Conservation (phyloP, 23 tunicate genomes). For the Phallusia fumigata region DNA sequence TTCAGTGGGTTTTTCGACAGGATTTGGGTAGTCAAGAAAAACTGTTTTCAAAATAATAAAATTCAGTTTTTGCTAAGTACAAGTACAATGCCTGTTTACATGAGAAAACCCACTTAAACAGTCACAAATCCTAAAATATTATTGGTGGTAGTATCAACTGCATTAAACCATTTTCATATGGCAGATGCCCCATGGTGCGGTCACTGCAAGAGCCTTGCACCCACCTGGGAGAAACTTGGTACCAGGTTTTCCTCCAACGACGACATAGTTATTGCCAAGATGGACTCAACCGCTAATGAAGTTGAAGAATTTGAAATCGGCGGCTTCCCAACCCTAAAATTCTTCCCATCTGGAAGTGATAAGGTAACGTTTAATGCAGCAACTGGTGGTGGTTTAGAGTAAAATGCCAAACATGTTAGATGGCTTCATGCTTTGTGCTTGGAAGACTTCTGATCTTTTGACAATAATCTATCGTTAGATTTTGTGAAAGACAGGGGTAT, state of each 20-base stretch:
- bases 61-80: no score
- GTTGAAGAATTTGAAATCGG: slow-evolving; percentile 73
- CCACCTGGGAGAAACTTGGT: slow-evolving; percentile 91
- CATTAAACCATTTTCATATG: slow-evolving; percentile 9
- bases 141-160: neutral
- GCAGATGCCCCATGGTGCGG: slow-evolving; percentile 99
- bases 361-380: slow-evolving; percentile 8
- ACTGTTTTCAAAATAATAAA: no score
- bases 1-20: no score
- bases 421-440: no score
- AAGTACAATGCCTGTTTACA: no score
- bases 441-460: no score
- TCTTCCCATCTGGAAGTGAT: slow-evolving; percentile 71
- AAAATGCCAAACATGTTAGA: no score
- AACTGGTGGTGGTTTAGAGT: neutral
- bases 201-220: slow-evolving; percentile 93
- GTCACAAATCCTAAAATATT: neutral
- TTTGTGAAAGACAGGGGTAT: no score
- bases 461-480: no score
- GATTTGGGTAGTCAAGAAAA: no score
- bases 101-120: neutral
- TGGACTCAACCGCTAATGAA: slow-evolving; percentile 96
- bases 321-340: slow-evolving; percentile 98
- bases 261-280: slow-evolving; percentile 85
- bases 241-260: slow-evolving; percentile 65